Conservation (phyloP, 2,888 invertebrate species). For the Prosopocoilus inquinatus region DNA sequence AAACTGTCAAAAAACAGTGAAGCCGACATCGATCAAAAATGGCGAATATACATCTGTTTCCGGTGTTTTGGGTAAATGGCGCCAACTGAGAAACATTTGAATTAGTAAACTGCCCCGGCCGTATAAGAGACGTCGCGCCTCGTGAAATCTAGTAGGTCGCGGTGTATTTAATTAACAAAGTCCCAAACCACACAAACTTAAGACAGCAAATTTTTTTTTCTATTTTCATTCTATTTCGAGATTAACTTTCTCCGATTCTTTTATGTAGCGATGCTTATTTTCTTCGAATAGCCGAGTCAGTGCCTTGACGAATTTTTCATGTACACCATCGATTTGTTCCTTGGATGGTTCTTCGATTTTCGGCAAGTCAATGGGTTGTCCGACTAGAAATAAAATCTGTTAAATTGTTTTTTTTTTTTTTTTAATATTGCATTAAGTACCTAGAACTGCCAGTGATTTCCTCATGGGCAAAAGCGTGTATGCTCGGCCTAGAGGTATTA, state of each 20-base stretch:
- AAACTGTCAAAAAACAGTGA: no score
- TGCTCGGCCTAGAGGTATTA: constrained; percentile 78
- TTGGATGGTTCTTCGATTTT: constrained; percentile 16
- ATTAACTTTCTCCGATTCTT: constrained; percentile 9
- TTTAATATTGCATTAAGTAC: constrained; percentile 56
- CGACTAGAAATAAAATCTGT: constrained; percentile 16
- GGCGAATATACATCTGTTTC: no score
- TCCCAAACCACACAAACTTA: no score
- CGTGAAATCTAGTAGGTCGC: no score
- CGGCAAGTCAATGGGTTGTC: constrained; percentile 14
- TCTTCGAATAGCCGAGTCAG: constrained; percentile 16
- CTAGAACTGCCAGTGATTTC: constrained; percentile 78
- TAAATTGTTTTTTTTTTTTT: neutral
- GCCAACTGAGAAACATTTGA: no score
- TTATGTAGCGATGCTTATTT: no score
- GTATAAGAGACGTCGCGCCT: no score
- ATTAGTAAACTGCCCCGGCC: no score
- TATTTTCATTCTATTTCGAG: constrained; percentile 9
- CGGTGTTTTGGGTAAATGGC: no score
- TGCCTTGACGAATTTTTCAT: constrained; percentile 14
- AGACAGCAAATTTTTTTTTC: no score
- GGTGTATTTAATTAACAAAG: no score
- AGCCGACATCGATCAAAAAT: no score
- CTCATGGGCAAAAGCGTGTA: constrained; percentile 78
- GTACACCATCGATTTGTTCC: constrained; percentile 16